These are phyloP conservation scores for Eupithecia dodoneata DNA, from an alignment of 2,888 invertebrate genomes.

Conservation along the genomic window DNA sequence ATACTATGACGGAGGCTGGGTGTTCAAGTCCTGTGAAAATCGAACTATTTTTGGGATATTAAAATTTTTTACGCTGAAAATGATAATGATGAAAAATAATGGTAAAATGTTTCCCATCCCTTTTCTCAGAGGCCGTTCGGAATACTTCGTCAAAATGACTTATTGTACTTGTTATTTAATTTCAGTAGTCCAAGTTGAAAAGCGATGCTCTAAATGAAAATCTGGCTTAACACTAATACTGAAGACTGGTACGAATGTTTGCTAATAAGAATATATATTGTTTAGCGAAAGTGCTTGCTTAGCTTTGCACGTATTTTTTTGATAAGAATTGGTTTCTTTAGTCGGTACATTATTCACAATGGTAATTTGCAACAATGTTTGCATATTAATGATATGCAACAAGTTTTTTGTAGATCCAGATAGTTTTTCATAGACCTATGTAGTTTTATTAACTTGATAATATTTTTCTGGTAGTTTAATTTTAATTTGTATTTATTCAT, in stretches of 20 bases:
- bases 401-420: too few species aligned
- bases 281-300: not conserved
- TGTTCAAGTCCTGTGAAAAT: too few species aligned
- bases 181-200: slow-evolving; percentile 28
- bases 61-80: not conserved
- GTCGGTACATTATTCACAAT: not conserved
- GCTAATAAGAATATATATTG: not conserved
- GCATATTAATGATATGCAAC: too few species aligned
- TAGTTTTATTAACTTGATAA: too few species aligned
- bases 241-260: not conserved
- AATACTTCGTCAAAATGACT: slow-evolving; percentile 41
- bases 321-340: not conserved
- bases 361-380: not conserved
- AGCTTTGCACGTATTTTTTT: not conserved
- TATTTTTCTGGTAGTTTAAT: not conserved
- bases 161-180: slow-evolving; percentile 36
- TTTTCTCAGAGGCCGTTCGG: slow-evolving; percentile 5
- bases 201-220: slow-evolving; percentile 29
- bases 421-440: too few species aligned
- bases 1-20: too few species aligned
- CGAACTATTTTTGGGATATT: too few species aligned
- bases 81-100: not conserved
- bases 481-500: not conserved
- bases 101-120: slow-evolving; percentile 18
- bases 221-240: not conserved